phyloP scores from a whole-genome alignment of 2,797 vertebrate genomes.

The Eurystomus glaucurus region DNA sequence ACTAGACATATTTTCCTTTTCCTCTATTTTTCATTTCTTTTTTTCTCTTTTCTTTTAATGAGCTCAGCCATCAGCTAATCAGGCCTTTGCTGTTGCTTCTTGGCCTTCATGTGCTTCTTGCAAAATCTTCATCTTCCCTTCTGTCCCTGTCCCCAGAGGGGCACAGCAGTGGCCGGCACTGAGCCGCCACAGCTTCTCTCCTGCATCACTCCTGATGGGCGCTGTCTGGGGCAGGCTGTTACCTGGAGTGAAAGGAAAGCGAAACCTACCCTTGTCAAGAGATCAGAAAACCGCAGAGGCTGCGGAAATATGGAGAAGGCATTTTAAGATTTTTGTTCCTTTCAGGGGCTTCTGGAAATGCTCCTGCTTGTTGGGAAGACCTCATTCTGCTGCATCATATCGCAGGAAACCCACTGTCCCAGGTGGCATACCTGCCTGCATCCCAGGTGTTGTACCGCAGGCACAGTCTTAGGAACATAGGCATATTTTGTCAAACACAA shows the following conservation, averaged over 20 bases:
- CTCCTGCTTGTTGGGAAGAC: background rate
- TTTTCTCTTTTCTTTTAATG: background rate
- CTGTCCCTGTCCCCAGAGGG: background rate
- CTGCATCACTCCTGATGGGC: accelerated
- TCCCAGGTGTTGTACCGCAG: accelerated
- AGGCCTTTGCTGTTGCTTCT: background rate
- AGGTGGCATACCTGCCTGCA: accelerated
- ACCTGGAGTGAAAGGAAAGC: background rate
- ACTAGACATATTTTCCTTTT: background rate
- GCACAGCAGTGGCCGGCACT: accelerated
- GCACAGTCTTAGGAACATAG: accelerated
- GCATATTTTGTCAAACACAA: background rate
- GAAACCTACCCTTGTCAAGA: background rate
- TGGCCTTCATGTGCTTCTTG: accelerated
- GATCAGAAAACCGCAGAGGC: background rate
- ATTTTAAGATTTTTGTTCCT: background rate
- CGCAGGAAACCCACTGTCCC: accelerated
- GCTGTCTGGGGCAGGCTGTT: background rate
- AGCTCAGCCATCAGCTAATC: accelerated
- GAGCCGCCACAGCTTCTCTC: accelerated
- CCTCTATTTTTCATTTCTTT: background rate
- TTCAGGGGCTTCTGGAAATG: background rate
- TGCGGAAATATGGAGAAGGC: accelerated
- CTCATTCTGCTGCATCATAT: background rate
- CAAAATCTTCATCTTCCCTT: background rate